A percentile compares a stretch with the other conserved stretches of the same genome.
Conservation (phyloP, 2,797 vertebrate genomes). For the Lepilemur ruficaudatus region DNA sequence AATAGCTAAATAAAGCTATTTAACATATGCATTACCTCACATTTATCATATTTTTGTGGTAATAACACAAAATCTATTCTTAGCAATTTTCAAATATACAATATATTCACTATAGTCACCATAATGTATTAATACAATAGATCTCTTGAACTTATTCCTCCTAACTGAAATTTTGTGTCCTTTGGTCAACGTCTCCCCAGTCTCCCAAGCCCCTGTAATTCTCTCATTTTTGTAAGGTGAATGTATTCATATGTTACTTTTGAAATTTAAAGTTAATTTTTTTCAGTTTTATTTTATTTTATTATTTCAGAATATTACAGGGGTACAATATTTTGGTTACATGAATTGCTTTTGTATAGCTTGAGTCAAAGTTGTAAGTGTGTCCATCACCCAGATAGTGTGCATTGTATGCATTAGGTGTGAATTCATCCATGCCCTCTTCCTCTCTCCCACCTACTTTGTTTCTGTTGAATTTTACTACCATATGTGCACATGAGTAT, state of each 20-base stretch:
- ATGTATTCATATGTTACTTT: neutral
- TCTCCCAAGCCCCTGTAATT: neutral
- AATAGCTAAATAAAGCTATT: neutral
- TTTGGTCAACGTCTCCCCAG: neutral
- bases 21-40: neutral
- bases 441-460: too few relatives aligned
- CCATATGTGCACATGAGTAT: too few relatives aligned
- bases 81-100: neutral
- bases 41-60: neutral
- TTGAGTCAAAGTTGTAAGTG: too few relatives aligned
- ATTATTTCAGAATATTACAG: too few relatives aligned
- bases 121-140: neutral
- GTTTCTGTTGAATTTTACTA: too few relatives aligned
- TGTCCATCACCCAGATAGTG: too few relatives aligned
- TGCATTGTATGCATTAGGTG: too few relatives aligned
- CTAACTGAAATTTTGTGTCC: neutral
- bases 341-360: too few relatives aligned
- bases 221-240: neutral
- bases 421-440: too few relatives aligned
- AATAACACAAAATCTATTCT: neutral
- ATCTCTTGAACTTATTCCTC: neutral
- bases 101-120: neutral
- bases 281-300: too few relatives aligned
- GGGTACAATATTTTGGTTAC: too few relatives aligned
- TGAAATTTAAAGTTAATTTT: conserved; percentile 19